phyloP scores from a whole-genome alignment of 1,140 invertebrate genomes.

The Listronotus bonariensis region DNA sequence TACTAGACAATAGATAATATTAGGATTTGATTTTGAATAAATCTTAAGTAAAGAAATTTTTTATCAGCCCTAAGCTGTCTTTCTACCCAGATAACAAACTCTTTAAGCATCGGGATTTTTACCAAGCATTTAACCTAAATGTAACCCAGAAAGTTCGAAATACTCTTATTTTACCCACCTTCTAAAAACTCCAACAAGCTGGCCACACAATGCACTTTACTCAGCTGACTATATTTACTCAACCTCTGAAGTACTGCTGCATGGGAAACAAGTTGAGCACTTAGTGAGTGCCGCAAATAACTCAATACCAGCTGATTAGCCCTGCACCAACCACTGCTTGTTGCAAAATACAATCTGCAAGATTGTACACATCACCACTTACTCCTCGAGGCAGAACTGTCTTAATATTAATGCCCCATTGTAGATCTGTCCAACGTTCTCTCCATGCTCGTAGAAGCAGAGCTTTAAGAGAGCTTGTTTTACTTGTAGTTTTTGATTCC shows the following conservation, averaged over 20 bases:
- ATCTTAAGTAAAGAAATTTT: no score
- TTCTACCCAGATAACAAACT: no score
- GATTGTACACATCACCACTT: slow-evolving; percentile 88
- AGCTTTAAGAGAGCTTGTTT: slow-evolving; percentile 83
- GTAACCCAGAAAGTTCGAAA: background rate
- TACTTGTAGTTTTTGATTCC: slow-evolving; percentile 80
- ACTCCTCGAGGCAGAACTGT: slow-evolving; percentile 81
- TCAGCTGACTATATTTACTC: slow-evolving; percentile 85
- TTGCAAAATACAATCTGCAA: slow-evolving; percentile 90
- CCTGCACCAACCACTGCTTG: slow-evolving; percentile 90
- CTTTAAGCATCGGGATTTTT: background rate
- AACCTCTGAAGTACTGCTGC: slow-evolving; percentile 86
- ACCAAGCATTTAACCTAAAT: background rate
- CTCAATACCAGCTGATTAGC: slow-evolving; percentile 89
- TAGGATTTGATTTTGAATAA: no score
- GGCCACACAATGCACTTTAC: slow-evolving; percentile 85
- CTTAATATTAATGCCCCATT: slow-evolving; percentile 96
- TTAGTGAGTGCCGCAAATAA: slow-evolving; percentile 89
- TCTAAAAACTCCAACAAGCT: slow-evolving; percentile 86
- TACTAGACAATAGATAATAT: no score
- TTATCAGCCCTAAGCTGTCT: no score
- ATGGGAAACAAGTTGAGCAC: slow-evolving; percentile 88
- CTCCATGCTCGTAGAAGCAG: slow-evolving; percentile 87
- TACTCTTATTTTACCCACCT: slow-evolving; percentile 59
- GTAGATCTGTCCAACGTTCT: slow-evolving; percentile 91